A percentile compares a stretch with the other conserved stretches of the same genome.
These are phyloP conservation scores for Tiphia femorata DNA, from an alignment of 2,888 invertebrate genomes.

Conservation along the genomic window DNA sequence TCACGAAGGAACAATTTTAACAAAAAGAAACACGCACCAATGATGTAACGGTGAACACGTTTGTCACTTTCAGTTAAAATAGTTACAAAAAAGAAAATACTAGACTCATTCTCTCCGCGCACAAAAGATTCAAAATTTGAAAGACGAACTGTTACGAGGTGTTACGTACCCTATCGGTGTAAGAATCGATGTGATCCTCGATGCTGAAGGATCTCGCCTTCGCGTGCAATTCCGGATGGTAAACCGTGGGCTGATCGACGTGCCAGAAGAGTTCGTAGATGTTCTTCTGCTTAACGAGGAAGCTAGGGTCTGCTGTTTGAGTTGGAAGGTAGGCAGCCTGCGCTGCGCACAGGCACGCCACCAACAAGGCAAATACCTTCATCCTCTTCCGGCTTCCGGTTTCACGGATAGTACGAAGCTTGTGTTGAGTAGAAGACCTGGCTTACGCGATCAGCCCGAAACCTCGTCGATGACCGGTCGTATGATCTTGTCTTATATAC, in stretches of 20 bases:
- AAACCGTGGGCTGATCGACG: conserved; percentile 63
- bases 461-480: background rate
- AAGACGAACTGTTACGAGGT: background rate
- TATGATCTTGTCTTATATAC: background rate
- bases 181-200: conserved; percentile 43
- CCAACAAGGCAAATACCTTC: conserved; percentile 18
- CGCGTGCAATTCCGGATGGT: conserved; percentile 51
- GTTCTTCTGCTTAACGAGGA: conserved; percentile 68
- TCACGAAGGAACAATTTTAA: no score
- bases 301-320: conserved; percentile 56
- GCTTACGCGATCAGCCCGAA: no score
- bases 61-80: no score
- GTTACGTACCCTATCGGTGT: conserved; percentile 47
- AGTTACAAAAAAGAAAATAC: no score
- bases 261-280: conserved; percentile 70
- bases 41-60: no score
- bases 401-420: no score
- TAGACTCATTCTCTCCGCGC: no score
- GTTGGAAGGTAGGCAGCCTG: conserved; percentile 10
- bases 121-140: no score
- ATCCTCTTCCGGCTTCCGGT: no score
- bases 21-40: no score
- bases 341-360: conserved; percentile 27
- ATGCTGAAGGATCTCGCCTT: conserved; percentile 50
- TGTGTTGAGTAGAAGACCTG: no score